Evolutionary conservation across 2,113 vertebrate species (phyloP).

Genomic region (Rhynchopsitta pachyrhyncha): DNA sequence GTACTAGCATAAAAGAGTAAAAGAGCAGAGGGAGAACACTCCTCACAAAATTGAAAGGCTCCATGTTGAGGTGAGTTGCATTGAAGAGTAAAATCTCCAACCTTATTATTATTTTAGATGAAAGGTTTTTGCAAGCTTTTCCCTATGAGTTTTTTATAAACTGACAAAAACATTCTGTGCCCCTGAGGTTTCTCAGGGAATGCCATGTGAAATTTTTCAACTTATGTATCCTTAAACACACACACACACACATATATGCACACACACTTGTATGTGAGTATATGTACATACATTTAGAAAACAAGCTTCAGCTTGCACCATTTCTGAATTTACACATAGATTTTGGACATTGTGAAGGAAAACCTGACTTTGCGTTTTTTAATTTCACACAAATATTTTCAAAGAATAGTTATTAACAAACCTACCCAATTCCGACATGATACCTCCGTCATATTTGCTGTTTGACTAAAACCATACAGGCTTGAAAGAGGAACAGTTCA

Average conservation of each 20-base stretch:
- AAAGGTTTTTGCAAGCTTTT: neutral
- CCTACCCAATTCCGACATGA: neutral
- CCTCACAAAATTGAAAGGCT: neutral
- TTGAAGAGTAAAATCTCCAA: neutral
- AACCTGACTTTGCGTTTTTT: neutral
- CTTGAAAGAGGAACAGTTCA: neutral
- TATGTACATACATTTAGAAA: neutral
- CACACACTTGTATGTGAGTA: neutral
- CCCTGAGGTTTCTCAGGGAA: neutral
- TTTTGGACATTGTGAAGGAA: neutral
- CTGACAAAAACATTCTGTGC: neutral
- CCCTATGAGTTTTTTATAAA: neutral
- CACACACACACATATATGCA: accelerated
- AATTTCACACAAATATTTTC: neutral
- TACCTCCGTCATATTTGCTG: neutral
- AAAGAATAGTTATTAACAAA: neutral
- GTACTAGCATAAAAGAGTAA: neutral
- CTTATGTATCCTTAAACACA: neutral
- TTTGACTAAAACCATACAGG: neutral
- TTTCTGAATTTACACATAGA: neutral
- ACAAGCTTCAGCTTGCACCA: neutral
- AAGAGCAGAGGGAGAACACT: neutral
- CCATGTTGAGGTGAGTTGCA: neutral
- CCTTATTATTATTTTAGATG: neutral
- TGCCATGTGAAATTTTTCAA: neutral